Evolutionary conservation across 2,113 vertebrate genomes (phyloP).

Genomic region (Colius striatus): DNA sequence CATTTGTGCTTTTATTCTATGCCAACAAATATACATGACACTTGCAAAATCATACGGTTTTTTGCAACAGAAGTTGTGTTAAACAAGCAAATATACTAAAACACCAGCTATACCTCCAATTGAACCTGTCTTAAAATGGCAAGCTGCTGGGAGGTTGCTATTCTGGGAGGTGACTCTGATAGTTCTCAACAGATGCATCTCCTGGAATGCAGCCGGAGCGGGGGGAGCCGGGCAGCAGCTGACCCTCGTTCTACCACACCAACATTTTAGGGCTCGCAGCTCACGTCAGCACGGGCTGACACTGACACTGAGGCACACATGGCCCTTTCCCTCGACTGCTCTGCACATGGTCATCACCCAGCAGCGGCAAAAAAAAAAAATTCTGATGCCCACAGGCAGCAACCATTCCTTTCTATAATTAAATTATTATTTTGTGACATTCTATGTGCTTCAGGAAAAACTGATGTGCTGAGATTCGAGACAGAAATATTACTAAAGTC

Average conservation of each 20-base stretch:
- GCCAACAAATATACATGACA: fast-evolving
- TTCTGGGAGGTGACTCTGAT: slow-evolving; percentile 90
- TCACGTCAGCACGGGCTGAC: slow-evolving; percentile 31
- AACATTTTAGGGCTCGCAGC: slow-evolving; percentile 27
- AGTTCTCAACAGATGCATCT: slow-evolving; percentile 90
- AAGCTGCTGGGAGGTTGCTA: slow-evolving; percentile 84
- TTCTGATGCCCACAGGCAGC: background rate
- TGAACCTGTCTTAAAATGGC: slow-evolving; percentile 92
- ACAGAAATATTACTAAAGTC: background rate
- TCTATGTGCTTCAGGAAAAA: background rate
- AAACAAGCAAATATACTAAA: background rate
- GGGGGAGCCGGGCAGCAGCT: slow-evolving; percentile 60
- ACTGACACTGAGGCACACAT: slow-evolving; percentile 61
- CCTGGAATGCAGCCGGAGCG: slow-evolving; percentile 77
- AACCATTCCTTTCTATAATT: slow-evolving; percentile 39
- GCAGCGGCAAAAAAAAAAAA: background rate
- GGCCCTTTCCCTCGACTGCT: slow-evolving; percentile 15
- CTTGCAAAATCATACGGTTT: background rate
- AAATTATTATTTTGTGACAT: background rate
- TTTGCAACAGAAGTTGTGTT: background rate
- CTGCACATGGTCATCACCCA: background rate
- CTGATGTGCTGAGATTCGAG: background rate
- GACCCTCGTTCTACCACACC: slow-evolving; percentile 63
- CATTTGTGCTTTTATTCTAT: background rate
- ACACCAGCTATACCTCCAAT: slow-evolving; percentile 34